phyloP scores from a whole-genome alignment of 2,113 vertebrate species.

The Mormoops blainvillei region DNA sequence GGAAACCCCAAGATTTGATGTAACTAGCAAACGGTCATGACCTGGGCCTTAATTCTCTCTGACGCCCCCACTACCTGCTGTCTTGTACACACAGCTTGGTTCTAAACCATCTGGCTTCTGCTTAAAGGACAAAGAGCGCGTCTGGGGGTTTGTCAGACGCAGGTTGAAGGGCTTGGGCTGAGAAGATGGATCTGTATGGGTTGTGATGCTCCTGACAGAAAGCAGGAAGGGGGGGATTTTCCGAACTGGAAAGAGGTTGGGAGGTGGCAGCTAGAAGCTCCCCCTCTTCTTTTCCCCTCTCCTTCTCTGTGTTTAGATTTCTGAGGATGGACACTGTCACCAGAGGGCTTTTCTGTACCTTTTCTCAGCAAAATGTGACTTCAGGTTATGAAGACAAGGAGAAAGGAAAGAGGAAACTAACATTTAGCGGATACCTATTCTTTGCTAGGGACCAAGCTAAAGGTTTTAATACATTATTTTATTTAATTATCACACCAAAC shows the following conservation, averaged over 20 bases:
- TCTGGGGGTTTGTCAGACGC: background rate
- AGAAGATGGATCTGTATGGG: background rate
- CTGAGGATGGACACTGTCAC: background rate
- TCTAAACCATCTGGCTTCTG: background rate
- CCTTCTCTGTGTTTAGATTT: background rate
- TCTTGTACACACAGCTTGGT: background rate
- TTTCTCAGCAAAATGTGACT: background rate
- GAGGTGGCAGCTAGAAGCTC: no score
- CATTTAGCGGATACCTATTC: background rate
- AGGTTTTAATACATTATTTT: background rate
- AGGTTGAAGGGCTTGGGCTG: background rate
- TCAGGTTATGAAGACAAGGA: background rate
- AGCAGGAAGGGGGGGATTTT: background rate
- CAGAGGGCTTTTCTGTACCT: background rate
- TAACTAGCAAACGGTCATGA: background rate
- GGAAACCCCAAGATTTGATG: background rate
- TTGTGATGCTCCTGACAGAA: background rate
- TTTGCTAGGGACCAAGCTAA: background rate
- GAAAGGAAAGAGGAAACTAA: background rate
- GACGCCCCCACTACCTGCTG: background rate
- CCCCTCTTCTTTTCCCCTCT: background rate
- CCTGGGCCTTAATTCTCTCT: background rate
- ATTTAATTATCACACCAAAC: background rate
- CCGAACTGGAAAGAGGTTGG: background rate
- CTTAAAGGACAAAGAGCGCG: background rate